Conservation (phyloP, 2,113 vertebrate species). For the Platysteira castanea region DNA sequence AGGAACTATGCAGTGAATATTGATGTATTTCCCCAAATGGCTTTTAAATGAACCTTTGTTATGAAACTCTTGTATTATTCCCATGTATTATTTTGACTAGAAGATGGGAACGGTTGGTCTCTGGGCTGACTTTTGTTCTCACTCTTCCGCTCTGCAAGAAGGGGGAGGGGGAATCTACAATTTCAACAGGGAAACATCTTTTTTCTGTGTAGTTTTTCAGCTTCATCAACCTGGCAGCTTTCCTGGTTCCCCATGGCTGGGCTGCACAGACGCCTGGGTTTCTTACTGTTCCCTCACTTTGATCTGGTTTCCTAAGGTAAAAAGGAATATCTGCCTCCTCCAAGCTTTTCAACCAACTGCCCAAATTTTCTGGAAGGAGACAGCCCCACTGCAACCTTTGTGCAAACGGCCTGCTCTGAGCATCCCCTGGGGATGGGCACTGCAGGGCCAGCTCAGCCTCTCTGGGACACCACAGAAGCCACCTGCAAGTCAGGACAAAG, state of each 20-base stretch:
- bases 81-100: background rate
- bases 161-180: background rate
- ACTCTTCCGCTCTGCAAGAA: background rate
- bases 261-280: background rate
- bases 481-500: background rate
- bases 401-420: background rate
- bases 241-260: background rate
- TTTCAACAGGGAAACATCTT: background rate
- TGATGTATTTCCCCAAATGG: background rate
- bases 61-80: background rate
- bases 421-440: background rate
- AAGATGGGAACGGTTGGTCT: background rate
- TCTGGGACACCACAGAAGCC: background rate
- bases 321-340: background rate
- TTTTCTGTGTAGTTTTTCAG: background rate
- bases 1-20: background rate
- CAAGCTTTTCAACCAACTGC: background rate
- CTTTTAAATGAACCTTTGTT: background rate
- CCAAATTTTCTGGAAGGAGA: background rate
- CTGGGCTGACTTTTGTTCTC: background rate
- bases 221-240: background rate
- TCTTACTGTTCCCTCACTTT: background rate
- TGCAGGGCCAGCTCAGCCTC: background rate
- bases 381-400: background rate
- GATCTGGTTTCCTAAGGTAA: background rate